A percentile compares a stretch with the other conserved stretches of the same genome.
Evolutionary conservation across 2,113 vertebrate species (phyloP).

Genomic region (Pristiophorus japonicus): DNA sequence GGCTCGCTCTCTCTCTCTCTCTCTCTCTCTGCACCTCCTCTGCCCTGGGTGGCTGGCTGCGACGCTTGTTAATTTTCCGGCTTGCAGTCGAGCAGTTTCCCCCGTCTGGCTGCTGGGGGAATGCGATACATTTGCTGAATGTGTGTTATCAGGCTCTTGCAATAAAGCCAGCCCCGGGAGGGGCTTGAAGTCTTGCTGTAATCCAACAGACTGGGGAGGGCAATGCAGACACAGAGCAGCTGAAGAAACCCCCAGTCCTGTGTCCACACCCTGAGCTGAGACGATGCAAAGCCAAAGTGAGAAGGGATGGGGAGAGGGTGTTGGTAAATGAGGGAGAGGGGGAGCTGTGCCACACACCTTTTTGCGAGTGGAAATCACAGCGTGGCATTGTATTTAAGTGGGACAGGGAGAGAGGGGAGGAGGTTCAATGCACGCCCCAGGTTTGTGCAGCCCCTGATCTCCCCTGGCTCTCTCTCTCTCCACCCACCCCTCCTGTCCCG

Average conservation of each 20-base stretch:
- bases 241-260: neutral
- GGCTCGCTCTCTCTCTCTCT: no score
- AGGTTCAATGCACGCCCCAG: neutral
- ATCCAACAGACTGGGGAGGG: neutral
- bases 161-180: neutral
- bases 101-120: no score
- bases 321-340: no score
- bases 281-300: no score
- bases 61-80: no score
- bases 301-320: no score
- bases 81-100: no score
- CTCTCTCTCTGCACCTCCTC: no score
- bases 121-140: no score
- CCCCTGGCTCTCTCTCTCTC: neutral
- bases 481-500: neutral
- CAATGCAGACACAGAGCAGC: neutral
- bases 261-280: neutral
- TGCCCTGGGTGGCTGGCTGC: no score
- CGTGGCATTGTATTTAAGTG: neutral
- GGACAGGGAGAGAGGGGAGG: no score
- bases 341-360: neutral
- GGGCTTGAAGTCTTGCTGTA: neutral
- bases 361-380: neutral
- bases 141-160: no score
- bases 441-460: neutral